phyloP scores from a whole-genome alignment of 2,888 invertebrate species.

The Neoaliturus tenellus region DNA sequence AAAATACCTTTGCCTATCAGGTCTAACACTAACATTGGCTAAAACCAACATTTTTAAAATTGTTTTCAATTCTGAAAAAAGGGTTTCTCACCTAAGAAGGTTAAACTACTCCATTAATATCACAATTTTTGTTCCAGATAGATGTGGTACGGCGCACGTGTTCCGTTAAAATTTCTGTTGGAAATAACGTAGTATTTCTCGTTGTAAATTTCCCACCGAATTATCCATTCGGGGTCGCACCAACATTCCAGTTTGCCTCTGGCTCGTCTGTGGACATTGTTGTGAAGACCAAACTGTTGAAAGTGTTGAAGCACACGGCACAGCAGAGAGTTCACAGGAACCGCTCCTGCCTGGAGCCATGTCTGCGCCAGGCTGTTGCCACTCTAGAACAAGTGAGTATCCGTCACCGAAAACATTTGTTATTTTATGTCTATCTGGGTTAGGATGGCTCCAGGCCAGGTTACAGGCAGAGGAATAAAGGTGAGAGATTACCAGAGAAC shows the following conservation, averaged over 20 bases:
- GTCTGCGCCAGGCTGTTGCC: constrained; percentile 83
- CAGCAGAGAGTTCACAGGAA: constrained; percentile 90
- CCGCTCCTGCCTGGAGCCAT: constrained; percentile 91
- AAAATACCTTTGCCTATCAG: no score
- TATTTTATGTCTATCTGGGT: no score
- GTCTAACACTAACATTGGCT: neutral
- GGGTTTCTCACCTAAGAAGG: no score
- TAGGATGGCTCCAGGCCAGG: no score
- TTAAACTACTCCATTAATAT: no score
- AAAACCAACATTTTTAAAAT: neutral
- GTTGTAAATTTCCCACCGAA: constrained; percentile 83
- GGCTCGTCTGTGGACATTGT: constrained; percentile 83
- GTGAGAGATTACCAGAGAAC: no score
- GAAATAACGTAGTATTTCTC: constrained; percentile 76
- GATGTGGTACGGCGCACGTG: constrained; percentile 77
- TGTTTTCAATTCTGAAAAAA: no score
- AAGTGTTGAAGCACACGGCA: constrained; percentile 87
- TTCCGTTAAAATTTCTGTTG: constrained; percentile 76
- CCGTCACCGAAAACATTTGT: no score
- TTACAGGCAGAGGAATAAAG: no score
- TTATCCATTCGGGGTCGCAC: constrained; percentile 83
- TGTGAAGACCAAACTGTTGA: constrained; percentile 84
- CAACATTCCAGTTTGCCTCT: constrained; percentile 80
- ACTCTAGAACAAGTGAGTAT: constrained; percentile 76
- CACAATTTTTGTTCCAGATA: constrained; percentile 70